These are phyloP conservation scores for Heliconius himera DNA, from an alignment of 1,140 invertebrate species.

Conservation along the genomic window DNA sequence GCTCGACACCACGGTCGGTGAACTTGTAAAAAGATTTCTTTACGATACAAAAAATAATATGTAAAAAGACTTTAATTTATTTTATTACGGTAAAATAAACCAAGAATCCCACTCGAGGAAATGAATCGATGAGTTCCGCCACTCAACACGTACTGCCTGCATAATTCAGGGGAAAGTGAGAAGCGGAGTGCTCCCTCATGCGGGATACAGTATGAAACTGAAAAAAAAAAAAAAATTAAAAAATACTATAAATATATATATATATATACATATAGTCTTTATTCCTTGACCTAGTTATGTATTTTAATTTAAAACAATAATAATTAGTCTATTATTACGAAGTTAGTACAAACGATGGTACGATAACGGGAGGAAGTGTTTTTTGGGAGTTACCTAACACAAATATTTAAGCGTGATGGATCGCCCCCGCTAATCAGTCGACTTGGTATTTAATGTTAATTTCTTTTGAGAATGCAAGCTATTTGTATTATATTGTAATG, in stretches of 20 bases:
- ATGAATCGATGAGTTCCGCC: too few species aligned
- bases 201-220: too few species aligned
- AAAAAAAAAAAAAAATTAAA: too few species aligned
- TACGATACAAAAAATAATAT: too few species aligned
- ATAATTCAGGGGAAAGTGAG: too few species aligned
- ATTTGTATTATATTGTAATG: conserved; percentile 19
- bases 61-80: too few species aligned
- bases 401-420: conserved; percentile 69
- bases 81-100: too few species aligned
- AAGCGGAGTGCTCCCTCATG: too few species aligned
- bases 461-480: conserved; percentile 27
- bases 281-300: not conserved
- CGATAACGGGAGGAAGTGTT: conserved; percentile 48
- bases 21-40: too few species aligned
- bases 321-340: conserved; percentile 2
- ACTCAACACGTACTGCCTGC: too few species aligned
- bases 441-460: conserved; percentile 42
- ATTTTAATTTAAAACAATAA: not conserved
- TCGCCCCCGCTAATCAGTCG: conserved; percentile 39
- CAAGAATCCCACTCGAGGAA: too few species aligned
- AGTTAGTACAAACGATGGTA: conserved; percentile 21
- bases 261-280: not conserved
- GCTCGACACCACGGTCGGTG: too few species aligned
- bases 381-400: conserved; percentile 41
- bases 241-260: not conserved